phyloP scores from a whole-genome alignment of 2,888 invertebrate species.

The Nomada hirtipes region DNA sequence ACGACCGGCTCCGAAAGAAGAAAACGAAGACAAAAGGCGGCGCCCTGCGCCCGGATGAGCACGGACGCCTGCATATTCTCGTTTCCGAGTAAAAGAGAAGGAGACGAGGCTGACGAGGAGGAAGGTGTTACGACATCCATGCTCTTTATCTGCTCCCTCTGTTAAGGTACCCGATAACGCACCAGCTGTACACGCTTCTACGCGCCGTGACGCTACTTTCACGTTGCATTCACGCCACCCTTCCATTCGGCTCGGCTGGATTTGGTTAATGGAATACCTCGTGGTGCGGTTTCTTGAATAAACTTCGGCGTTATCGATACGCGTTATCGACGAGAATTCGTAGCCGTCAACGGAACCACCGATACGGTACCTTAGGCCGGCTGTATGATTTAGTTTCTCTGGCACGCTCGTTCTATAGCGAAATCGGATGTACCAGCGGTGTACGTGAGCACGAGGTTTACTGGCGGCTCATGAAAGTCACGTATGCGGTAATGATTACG shows the following conservation, averaged over 20 bases:
- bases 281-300: slow-evolving; percentile 51
- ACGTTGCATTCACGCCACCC: slow-evolving; percentile 55
- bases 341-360: slow-evolving; percentile 11
- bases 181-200: slow-evolving; percentile 49
- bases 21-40: slow-evolving; percentile 48
- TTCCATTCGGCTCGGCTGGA: slow-evolving; percentile 41
- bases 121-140: slow-evolving; percentile 66
- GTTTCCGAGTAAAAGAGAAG: slow-evolving; percentile 12
- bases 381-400: slow-evolving; percentile 34
- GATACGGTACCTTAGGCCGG: background rate
- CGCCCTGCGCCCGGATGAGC: background rate
- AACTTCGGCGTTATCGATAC: slow-evolving; percentile 55
- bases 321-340: slow-evolving; percentile 49
- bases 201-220: slow-evolving; percentile 39
- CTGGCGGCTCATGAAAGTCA: slow-evolving; percentile 32
- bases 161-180: slow-evolving; percentile 66
- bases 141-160: slow-evolving; percentile 59
- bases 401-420: slow-evolving; percentile 40
- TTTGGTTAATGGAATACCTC: slow-evolving; percentile 61
- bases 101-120: slow-evolving; percentile 31
- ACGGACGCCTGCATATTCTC: slow-evolving; percentile 1
- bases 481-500: slow-evolving; percentile 51
- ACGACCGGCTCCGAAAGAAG: slow-evolving; percentile 43
- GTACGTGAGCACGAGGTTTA: slow-evolving; percentile 29
- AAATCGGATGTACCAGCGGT: slow-evolving; percentile 26